Conservation (phyloP, 2,797 vertebrate genomes). For the Argya squamiceps region DNA sequence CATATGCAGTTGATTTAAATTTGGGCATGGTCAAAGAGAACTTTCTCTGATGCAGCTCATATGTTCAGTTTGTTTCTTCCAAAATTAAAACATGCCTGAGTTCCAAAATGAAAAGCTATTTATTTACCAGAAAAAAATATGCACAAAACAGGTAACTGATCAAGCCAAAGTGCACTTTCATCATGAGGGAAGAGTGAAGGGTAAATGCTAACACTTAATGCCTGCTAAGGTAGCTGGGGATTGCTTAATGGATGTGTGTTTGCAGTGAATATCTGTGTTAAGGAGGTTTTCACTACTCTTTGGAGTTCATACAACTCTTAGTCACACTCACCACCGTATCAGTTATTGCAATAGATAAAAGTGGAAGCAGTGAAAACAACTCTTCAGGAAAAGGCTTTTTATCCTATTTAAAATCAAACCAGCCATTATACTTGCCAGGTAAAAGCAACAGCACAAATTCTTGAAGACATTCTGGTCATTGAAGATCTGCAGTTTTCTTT, state of each 20-base stretch:
- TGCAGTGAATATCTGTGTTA: background rate
- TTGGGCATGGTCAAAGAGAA: background rate
- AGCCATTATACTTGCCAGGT: background rate
- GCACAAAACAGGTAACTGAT: background rate
- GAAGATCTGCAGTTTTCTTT: background rate
- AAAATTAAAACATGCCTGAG: background rate
- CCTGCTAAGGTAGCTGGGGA: background rate
- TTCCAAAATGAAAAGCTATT: background rate
- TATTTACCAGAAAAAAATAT: background rate
- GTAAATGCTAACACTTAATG: background rate
- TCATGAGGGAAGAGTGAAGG: background rate
- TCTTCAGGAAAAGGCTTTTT: background rate
- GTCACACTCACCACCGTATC: background rate
- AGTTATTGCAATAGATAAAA: background rate
- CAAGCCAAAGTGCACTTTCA: background rate
- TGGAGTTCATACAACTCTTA: background rate
- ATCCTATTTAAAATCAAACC: background rate
- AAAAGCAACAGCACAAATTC: background rate
- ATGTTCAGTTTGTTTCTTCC: background rate
- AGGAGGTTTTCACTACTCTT: background rate
- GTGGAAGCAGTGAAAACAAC: background rate
- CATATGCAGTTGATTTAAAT: background rate
- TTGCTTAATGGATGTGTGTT: background rate
- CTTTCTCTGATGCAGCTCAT: background rate
- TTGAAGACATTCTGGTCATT: background rate